These are phyloP conservation scores for Eustalomyia histrio DNA, from an alignment of 2,888 invertebrate genomes.

Conservation along the genomic window DNA sequence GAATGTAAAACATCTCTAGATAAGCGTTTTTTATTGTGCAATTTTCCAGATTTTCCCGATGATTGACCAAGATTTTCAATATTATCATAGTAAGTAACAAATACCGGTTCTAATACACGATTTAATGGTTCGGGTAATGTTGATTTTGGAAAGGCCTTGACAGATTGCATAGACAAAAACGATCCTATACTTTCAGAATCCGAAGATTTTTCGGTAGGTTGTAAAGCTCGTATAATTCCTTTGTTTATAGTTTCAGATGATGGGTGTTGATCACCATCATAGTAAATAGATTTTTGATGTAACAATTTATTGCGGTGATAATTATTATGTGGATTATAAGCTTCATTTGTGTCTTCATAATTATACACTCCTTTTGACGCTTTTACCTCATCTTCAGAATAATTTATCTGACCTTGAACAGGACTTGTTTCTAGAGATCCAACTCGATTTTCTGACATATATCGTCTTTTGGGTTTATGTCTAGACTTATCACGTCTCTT, in stretches of 20 bases:
- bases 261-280: constrained; percentile 62
- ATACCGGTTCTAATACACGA: constrained; percentile 88
- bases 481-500: constrained; percentile 74
- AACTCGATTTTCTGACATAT: constrained; percentile 78
- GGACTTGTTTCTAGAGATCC: constrained; percentile 78
- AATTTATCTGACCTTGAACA: constrained; percentile 67
- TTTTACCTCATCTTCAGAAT: constrained; percentile 74
- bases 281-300: constrained; percentile 73
- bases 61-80: constrained; percentile 73
- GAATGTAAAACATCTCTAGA: constrained; percentile 67
- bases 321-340: constrained; percentile 78
- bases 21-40: constrained; percentile 54
- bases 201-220: constrained; percentile 75
- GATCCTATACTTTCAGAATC: constrained; percentile 85
- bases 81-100: constrained; percentile 85
- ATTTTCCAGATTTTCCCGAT: constrained; percentile 69
- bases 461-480: constrained; percentile 76
- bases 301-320: constrained; percentile 77
- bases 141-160: constrained; percentile 89
- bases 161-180: constrained; percentile 91
- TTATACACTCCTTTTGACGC: constrained; percentile 72
- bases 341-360: constrained; percentile 75
- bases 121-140: constrained; percentile 88
- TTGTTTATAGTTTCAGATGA: constrained; percentile 76
- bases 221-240: constrained; percentile 74